phyloP scores from a whole-genome alignment of 2,113 vertebrate genomes.

The Caretta caretta region DNA sequence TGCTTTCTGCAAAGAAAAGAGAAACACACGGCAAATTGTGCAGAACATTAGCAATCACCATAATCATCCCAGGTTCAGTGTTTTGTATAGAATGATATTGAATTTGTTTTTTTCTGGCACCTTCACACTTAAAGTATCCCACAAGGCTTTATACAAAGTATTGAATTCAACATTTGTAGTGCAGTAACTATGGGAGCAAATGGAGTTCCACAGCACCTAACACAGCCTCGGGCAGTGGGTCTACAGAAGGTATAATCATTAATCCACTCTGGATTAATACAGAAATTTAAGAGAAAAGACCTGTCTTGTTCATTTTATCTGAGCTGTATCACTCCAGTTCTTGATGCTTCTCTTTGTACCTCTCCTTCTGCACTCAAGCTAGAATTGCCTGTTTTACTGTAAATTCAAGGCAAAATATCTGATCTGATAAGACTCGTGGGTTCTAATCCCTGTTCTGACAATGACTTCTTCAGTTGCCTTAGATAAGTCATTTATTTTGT shows the following conservation, averaged over 20 bases:
- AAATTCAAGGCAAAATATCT: neutral
- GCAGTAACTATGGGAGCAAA: neutral
- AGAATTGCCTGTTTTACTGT: neutral
- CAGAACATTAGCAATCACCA: no score
- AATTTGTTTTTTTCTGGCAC: neutral
- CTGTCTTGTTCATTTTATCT: neutral
- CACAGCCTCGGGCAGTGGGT: neutral
- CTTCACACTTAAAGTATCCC: neutral
- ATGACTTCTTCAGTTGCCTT: neutral
- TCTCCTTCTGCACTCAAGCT: neutral
- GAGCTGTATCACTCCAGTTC: neutral
- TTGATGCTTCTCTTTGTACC: neutral
- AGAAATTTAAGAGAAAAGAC: neutral
- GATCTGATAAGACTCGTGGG: neutral
- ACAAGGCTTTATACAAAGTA: neutral
- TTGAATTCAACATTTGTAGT: neutral
- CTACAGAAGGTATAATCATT: neutral
- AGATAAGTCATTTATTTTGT: neutral
- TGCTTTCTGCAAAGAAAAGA: neutral
- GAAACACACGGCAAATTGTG: accelerated
- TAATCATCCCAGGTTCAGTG: neutral
- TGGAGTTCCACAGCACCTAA: accelerated
- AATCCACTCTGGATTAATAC: neutral
- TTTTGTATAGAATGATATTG: neutral
- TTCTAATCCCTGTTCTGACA: neutral